A percentile compares a stretch with the other conserved stretches of the same genome.
Evolutionary conservation across 2,888 invertebrate genomes (phyloP).

Genomic region (Dione vanillae): DNA sequence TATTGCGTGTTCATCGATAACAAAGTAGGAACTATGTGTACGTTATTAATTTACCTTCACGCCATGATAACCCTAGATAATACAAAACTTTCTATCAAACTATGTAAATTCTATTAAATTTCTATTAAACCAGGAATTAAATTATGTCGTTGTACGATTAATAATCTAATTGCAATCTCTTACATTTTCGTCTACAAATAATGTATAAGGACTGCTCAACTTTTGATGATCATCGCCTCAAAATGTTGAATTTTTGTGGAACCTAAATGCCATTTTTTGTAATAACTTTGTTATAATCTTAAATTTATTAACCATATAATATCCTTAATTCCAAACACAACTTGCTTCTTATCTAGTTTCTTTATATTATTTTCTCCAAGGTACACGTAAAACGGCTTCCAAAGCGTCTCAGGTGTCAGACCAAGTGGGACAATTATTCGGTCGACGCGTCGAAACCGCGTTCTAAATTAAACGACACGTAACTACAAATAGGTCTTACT

Average conservation of each 20-base stretch:
- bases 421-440: constrained; percentile 5
- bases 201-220: not conserved
- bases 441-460: constrained; percentile 18
- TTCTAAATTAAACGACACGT: constrained; percentile 16
- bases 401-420: constrained; percentile 1
- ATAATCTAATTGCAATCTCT: not conserved
- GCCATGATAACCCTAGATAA: not conserved
- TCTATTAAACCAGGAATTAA: not conserved
- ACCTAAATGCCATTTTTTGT: too few relatives aligned
- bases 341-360: not conserved
- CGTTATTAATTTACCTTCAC: not conserved
- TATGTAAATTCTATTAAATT: too few relatives aligned
- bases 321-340: not conserved
- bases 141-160: not conserved
- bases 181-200: not conserved
- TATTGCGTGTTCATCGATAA: not conserved
- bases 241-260: too few relatives aligned
- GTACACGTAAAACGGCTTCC: not conserved
- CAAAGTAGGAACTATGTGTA: constrained; percentile 7
- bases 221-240: too few relatives aligned
- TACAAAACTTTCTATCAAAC: not conserved
- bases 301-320: not conserved
- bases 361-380: not conserved
- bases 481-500: constrained; percentile 12
- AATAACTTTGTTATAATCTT: too few relatives aligned